phyloP scores from a whole-genome alignment of 2,797 vertebrate genomes.

The Mormyrus hasselquistii region DNA sequence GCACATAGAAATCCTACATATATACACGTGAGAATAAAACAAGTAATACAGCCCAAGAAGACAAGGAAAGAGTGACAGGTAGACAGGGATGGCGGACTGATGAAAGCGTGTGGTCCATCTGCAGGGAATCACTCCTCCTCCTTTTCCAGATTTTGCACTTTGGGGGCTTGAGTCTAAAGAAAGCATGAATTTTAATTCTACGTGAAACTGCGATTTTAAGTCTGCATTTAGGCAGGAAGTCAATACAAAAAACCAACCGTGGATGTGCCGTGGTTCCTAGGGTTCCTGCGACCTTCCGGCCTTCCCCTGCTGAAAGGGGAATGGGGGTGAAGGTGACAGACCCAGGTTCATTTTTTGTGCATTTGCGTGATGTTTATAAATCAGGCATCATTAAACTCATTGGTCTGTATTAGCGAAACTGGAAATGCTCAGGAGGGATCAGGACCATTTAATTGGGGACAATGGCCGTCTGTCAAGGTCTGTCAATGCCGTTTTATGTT shows the following conservation, averaged over 20 bases:
- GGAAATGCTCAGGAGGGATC: neutral
- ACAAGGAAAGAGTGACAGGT: constrained; percentile 40
- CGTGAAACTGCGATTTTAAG: neutral
- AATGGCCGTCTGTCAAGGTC: neutral
- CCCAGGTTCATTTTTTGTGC: neutral
- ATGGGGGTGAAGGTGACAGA: constrained; percentile 15
- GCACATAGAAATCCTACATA: neutral
- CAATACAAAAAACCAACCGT: constrained; percentile 47
- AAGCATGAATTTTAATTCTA: constrained; percentile 9
- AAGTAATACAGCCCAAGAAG: neutral
- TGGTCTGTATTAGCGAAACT: neutral
- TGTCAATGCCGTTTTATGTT: neutral
- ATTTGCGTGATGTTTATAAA: neutral
- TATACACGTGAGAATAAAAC: constrained; percentile 5
- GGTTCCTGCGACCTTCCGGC: constrained; percentile 48
- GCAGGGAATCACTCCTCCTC: constrained; percentile 50
- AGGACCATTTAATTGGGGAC: neutral
- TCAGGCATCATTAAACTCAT: neutral
- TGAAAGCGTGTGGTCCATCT: constrained; percentile 36
- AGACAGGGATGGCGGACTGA: constrained; percentile 33
- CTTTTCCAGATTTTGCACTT: constrained; percentile 67
- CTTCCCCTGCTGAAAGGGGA: constrained; percentile 42
- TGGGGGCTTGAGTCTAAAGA: constrained; percentile 48
- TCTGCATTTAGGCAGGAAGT: neutral
- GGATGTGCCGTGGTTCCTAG: constrained; percentile 46